phyloP scores from a whole-genome alignment of 2,113 vertebrate species.

The Mus musculus region DNA sequence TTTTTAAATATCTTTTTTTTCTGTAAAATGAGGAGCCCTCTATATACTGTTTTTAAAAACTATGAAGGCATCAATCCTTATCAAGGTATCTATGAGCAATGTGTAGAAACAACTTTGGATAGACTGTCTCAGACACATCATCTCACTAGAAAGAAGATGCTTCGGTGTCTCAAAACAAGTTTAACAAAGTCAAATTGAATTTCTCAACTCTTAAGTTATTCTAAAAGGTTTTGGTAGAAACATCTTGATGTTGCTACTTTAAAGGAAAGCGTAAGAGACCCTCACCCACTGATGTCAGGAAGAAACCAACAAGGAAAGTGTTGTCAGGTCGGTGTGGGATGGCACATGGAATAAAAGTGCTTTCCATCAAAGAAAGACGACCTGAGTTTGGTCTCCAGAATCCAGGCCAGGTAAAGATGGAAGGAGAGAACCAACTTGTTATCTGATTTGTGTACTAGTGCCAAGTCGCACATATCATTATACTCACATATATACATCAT shows the following conservation, averaged over 20 bases:
- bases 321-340: neutral
- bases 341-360: too few relatives aligned
- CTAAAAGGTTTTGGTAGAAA: neutral
- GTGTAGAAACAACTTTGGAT: constrained; percentile 26
- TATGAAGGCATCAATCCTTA: constrained; percentile 14
- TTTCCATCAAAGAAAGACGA: neutral
- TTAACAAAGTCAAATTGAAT: neutral
- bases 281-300: neutral
- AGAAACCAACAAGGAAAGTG: neutral
- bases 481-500: neutral
- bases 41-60: neutral
- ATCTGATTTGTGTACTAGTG: neutral
- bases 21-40: neutral
- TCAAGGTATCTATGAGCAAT: neutral
- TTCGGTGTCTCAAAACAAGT: neutral
- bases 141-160: neutral
- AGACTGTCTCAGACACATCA: neutral
- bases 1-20: neutral
- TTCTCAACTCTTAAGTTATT: neutral
- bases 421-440: neutral
- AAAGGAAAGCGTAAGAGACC: neutral
- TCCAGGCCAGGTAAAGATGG: neutral
- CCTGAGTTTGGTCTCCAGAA: neutral
- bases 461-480: neutral
- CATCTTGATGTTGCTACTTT: neutral